Evolutionary conservation across 2,113 vertebrate genomes (phyloP).

Genomic region (Pollimyrus isidori): DNA sequence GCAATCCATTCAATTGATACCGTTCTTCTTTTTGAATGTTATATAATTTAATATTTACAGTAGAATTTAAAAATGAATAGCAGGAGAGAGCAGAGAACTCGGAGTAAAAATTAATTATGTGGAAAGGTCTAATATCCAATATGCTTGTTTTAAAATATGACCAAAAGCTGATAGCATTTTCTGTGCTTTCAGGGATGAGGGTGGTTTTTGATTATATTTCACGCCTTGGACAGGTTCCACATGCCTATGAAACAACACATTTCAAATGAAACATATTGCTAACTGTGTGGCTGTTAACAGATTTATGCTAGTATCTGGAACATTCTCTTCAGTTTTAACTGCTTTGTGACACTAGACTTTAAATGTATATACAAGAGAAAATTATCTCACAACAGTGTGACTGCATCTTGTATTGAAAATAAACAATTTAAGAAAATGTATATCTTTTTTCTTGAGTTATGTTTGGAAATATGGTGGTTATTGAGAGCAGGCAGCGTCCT

Average conservation of each 20-base stretch:
- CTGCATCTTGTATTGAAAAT: neutral
- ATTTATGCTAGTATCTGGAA: neutral
- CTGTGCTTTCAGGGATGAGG: neutral
- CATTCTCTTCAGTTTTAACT: neutral
- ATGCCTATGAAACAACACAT: neutral
- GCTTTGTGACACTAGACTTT: neutral
- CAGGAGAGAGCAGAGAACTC: neutral
- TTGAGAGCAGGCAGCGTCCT: neutral
- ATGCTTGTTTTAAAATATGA: neutral
- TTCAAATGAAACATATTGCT: neutral
- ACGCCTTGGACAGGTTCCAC: neutral
- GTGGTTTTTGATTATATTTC: neutral
- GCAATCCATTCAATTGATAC: neutral
- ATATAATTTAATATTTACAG: neutral
- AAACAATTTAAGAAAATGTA: neutral
- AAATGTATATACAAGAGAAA: neutral
- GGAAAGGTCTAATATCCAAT: neutral
- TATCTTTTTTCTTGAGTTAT: neutral
- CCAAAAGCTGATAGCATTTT: neutral
- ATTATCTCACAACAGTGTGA: neutral
- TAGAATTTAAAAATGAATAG: neutral
- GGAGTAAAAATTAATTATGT: neutral
- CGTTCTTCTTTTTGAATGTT: neutral
- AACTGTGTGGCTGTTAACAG: neutral
- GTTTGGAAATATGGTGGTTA: neutral